Percentiles rank a stretch among this genome's conserved stretches.
These are phyloP conservation scores for Lasiommata megera DNA, from an alignment of 2,888 invertebrate genomes.

Conservation along the genomic window DNA sequence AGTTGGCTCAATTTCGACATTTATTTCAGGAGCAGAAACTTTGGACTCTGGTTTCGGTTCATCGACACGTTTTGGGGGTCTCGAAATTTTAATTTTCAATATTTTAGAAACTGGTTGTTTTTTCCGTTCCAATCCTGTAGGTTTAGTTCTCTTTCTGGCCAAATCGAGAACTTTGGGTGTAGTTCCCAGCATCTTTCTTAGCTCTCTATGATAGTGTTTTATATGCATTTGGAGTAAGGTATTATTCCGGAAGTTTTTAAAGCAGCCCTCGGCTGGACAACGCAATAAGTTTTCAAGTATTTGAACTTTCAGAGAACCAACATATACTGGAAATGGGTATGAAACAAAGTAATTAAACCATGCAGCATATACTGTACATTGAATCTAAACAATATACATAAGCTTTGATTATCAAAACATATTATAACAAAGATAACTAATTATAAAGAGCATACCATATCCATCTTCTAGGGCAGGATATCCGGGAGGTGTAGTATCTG, in stretches of 20 bases:
- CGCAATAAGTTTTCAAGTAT: conserved; percentile 85
- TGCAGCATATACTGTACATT: background rate
- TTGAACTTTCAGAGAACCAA: conserved; percentile 83
- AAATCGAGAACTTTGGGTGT: conserved; percentile 93
- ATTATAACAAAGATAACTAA: background rate
- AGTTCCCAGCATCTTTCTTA: conserved; percentile 86
- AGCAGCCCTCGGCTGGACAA: conserved; percentile 91
- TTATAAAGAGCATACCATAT: conserved; percentile 48
- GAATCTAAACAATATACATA: background rate
- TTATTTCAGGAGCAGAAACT: conserved; percentile 26
- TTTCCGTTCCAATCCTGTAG: conserved; percentile 38
- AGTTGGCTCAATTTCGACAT: conserved; percentile 1
- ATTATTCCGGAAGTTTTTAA: conserved; percentile 94
- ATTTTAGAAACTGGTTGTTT: conserved; percentile 43
- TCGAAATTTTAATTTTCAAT: conserved; percentile 62
- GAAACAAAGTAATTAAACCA: conserved; percentile 7
- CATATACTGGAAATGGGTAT: conserved; percentile 63
- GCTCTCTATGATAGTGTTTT: conserved; percentile 95
- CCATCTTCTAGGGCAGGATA: conserved; percentile 59
- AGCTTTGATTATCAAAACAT: background rate
- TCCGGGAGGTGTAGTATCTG: conserved; percentile 22
- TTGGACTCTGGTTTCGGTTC: conserved; percentile 45
- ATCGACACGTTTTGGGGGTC: conserved; percentile 50
- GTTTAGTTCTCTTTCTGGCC: conserved; percentile 87
- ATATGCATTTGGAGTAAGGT: conserved; percentile 95